Percentiles rank a stretch among this genome's conserved stretches.
Evolutionary conservation across 2,113 vertebrate genomes (phyloP).

Genomic region (Sterrhoptilus dennistouni): DNA sequence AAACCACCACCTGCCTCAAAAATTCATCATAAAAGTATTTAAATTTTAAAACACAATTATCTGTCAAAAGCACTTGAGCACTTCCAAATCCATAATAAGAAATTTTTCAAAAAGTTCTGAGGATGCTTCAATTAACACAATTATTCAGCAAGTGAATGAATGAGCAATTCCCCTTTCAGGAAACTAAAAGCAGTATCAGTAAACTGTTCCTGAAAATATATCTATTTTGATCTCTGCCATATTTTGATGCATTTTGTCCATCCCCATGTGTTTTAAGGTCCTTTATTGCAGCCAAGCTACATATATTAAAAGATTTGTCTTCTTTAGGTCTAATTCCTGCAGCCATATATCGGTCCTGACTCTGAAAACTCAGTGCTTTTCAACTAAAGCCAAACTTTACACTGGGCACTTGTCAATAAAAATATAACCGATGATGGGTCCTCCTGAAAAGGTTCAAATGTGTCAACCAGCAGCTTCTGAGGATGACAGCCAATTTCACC

Average conservation of each 20-base stretch:
- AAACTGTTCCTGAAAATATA: not conserved
- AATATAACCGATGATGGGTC: not conserved
- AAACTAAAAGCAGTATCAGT: not conserved
- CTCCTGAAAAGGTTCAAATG: not conserved
- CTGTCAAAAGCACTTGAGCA: not conserved
- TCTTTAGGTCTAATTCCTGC: not conserved
- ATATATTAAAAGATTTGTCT: not conserved
- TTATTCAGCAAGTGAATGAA: not conserved
- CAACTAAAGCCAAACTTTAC: not conserved
- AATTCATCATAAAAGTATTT: slow-evolving; percentile 41
- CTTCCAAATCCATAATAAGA: not conserved
- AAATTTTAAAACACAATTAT: slow-evolving; percentile 49
- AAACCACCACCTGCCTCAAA: slow-evolving; percentile 22
- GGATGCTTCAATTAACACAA: not conserved
- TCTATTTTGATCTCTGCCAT: not conserved
- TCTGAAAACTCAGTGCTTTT: not conserved
- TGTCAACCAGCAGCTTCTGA: not conserved
- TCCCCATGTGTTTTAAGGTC: not conserved
- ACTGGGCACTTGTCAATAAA: not conserved
- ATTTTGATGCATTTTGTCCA: not conserved
- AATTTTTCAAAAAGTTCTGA: not conserved
- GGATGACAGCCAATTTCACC: not conserved
- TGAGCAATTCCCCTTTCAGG: not conserved
- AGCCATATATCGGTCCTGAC: not conserved
- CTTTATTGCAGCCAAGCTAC: not conserved